phyloP scores from a whole-genome alignment of 2,888 invertebrate genomes.

The Clostera curtula region DNA sequence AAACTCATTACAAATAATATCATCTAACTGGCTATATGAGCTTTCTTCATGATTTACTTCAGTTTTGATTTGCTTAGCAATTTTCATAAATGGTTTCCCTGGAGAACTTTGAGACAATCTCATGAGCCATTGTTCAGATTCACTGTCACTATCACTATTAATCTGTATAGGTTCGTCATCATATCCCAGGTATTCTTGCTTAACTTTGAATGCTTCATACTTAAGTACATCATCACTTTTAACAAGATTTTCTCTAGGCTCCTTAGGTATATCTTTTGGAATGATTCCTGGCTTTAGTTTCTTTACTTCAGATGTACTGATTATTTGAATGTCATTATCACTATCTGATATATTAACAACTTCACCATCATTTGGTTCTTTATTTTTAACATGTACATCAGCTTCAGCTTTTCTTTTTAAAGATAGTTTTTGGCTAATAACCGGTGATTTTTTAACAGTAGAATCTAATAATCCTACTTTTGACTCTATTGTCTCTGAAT shows the following conservation, averaged over 20 bases:
- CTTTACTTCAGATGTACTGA: slow-evolving; percentile 18
- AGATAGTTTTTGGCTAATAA: slow-evolving; percentile 21
- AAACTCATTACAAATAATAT: slow-evolving; percentile 25
- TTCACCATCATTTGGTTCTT: slow-evolving; percentile 19
- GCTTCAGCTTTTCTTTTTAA: slow-evolving; percentile 41
- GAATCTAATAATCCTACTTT: slow-evolving; percentile 27
- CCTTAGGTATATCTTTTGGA: slow-evolving; percentile 21
- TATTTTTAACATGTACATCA: slow-evolving; percentile 10
- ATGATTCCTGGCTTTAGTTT: slow-evolving; percentile 36
- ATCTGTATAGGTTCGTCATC: slow-evolving; percentile 52
- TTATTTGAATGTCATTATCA: slow-evolving; percentile 30
- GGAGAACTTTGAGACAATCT: slow-evolving; percentile 71
- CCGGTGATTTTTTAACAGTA: slow-evolving; percentile 17
- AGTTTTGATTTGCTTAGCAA: slow-evolving; percentile 20
- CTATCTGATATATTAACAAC: slow-evolving; percentile 43
- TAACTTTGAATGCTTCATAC: slow-evolving; percentile 54
- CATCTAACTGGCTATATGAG: slow-evolving; percentile 61
- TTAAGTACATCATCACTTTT: slow-evolving; percentile 46
- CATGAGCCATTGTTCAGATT: slow-evolving; percentile 65
- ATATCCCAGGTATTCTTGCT: slow-evolving; percentile 53
- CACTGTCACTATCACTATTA: slow-evolving; percentile 68
- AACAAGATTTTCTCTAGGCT: slow-evolving; percentile 23
- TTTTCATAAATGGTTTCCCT: slow-evolving; percentile 45
- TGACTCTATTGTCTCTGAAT: slow-evolving; percentile 39
- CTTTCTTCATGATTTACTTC: slow-evolving; percentile 36